phyloP scores from a whole-genome alignment of 2,888 invertebrate species.

The Buathra laborator region DNA sequence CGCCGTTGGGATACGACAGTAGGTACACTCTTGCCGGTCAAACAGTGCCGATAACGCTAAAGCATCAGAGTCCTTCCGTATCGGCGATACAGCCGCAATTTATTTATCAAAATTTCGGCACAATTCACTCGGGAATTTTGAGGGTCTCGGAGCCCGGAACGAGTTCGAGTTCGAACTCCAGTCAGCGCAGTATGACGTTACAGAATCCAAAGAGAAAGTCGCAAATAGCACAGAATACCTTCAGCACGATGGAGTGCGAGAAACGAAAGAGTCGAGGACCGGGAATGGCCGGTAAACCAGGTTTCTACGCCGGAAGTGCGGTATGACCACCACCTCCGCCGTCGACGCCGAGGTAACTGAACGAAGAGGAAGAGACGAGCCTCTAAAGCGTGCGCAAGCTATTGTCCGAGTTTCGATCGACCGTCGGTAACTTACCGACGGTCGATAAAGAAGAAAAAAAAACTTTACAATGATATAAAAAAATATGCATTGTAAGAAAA shows the following conservation, averaged over 20 bases:
- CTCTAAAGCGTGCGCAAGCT: conserved; percentile 69
- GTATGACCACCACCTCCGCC: conserved; percentile 85
- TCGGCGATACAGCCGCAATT: conserved; percentile 83
- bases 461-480: not conserved
- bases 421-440: conserved; percentile 24
- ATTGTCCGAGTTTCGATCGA: not conserved
- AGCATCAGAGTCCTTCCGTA: conserved; percentile 82
- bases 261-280: conserved; percentile 77
- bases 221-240: conserved; percentile 83
- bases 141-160: conserved; percentile 83
- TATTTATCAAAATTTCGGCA: conserved; percentile 83
- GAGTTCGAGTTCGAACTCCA: conserved; percentile 82
- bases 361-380: conserved; percentile 80
- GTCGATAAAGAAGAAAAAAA: not conserved
- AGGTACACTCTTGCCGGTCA: conserved; percentile 82
- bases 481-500: not conserved
- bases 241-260: conserved; percentile 84
- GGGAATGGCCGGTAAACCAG: conserved; percentile 75
- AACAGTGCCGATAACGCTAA: conserved; percentile 83
- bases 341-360: conserved; percentile 82
- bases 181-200: conserved; percentile 83
- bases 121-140: conserved; percentile 83
- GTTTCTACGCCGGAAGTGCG: conserved; percentile 83
- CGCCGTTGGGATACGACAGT: conserved; percentile 80
- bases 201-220: conserved; percentile 83